Conservation (phyloP, 2,888 invertebrate species). For the Sinopyrophorus schimmeli region DNA sequence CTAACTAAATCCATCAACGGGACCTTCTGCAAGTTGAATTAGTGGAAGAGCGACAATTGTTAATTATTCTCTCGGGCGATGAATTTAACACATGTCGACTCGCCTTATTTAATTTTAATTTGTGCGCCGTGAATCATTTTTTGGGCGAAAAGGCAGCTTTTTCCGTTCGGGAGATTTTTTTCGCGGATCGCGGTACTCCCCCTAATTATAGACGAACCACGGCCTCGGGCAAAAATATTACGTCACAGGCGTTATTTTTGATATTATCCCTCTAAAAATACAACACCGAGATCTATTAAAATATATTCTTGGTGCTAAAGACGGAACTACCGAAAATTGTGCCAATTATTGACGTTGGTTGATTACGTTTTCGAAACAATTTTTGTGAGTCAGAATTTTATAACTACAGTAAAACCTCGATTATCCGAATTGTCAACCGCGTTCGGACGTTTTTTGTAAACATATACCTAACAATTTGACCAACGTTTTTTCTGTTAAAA, state of each 20-base stretch:
- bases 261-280: constrained; percentile 41
- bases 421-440: too few relatives aligned
- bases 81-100: constrained; percentile 32
- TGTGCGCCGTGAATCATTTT: constrained; percentile 41
- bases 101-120: constrained; percentile 37
- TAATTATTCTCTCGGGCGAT: constrained; percentile 31
- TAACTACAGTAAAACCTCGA: too few relatives aligned
- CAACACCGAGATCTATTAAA: constrained; percentile 38
- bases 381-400: constrained; percentile 21
- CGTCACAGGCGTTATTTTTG: constrained; percentile 41
- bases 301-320: constrained; percentile 40
- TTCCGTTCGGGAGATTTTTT: constrained; percentile 26
- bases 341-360: constrained; percentile 42
- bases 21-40: constrained; percentile 29
- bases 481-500: too few relatives aligned
- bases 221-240: constrained; percentile 35
- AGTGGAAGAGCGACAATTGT: constrained; percentile 22
- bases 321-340: constrained; percentile 40
- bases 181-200: constrained; percentile 28
- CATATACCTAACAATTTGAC: too few relatives aligned
- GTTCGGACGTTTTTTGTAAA: too few relatives aligned
- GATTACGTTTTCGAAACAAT: constrained; percentile 26
- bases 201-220: constrained; percentile 33
- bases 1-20: constrained; percentile 27
- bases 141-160: too few relatives aligned